phyloP scores from a whole-genome alignment of 2,888 invertebrate genomes.

The Ophion slaviceki region DNA sequence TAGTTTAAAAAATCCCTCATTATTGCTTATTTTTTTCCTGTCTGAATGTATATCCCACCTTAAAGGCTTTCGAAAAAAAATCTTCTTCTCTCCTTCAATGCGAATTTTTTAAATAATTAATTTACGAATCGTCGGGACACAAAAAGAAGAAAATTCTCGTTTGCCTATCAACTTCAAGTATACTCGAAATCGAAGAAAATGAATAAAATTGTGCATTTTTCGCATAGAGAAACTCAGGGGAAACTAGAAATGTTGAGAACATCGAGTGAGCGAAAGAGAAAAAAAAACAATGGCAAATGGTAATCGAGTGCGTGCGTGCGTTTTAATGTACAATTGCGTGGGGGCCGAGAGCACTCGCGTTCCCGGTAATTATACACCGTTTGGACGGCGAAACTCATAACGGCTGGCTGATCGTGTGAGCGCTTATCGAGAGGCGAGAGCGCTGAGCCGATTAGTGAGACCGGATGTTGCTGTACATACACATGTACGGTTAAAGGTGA shows the following conservation, averaged over 20 bases:
- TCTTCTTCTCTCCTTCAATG: too few species aligned
- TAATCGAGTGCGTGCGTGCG: conserved; percentile 39
- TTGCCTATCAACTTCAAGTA: too few species aligned
- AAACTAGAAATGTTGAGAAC: background rate
- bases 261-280: conserved; percentile 5
- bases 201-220: background rate
- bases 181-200: background rate
- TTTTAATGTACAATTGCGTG: conserved; percentile 52
- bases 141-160: too few species aligned
- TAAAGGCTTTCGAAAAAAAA: too few species aligned
- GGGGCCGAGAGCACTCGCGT: conserved; percentile 24
- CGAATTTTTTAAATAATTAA: too few species aligned
- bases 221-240: too few species aligned
- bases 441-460: conserved; percentile 50
- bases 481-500: background rate
- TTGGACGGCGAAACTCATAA: conserved; percentile 53
- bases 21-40: too few species aligned
- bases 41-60: too few species aligned
- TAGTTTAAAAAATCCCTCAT: too few species aligned
- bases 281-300: conserved; percentile 33
- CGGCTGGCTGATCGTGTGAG: conserved; percentile 47
- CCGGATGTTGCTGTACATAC: conserved; percentile 37
- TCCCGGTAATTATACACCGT: conserved; percentile 57
- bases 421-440: conserved; percentile 53
- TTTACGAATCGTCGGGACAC: too few species aligned